A percentile compares a stretch with the other conserved stretches of the same genome.
Conservation (phyloP, 37 sponge, comb jelly and placozoan species). For the Ianthella basta region DNA sequence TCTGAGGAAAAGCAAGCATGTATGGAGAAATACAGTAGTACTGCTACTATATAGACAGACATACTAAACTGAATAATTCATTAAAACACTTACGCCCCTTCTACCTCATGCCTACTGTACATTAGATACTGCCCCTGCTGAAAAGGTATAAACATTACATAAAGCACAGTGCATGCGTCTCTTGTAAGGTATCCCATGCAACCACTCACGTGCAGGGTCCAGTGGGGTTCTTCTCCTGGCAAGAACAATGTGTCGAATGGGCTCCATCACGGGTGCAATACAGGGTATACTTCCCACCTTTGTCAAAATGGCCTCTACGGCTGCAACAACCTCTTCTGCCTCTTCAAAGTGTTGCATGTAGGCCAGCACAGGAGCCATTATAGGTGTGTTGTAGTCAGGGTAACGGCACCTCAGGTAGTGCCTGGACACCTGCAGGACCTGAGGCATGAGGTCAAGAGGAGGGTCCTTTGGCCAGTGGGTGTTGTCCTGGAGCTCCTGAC, state of each 20-base stretch:
- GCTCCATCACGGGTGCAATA: constrained; percentile 13
- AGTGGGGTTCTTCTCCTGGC: neutral
- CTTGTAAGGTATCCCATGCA: neutral
- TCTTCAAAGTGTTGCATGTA: constrained; percentile 3
- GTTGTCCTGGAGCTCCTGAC: constrained; percentile 23
- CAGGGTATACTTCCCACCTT: neutral
- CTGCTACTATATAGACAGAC: too few relatives aligned
- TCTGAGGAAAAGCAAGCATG: neutral
- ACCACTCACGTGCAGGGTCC: constrained; percentile 7
- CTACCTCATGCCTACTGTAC: too few relatives aligned
- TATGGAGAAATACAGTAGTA: too few relatives aligned
- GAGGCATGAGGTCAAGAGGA: constrained; percentile 3
- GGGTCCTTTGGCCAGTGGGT: constrained; percentile 8
- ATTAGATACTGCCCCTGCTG: too few relatives aligned
- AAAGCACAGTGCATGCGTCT: too few relatives aligned
- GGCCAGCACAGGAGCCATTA: neutral
- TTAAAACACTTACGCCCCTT: too few relatives aligned
- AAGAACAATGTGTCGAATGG: neutral
- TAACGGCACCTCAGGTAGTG: constrained; percentile 53
- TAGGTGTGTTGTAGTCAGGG: constrained; percentile 48
- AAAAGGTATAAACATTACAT: too few relatives aligned
- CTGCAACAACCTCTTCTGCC: constrained; percentile 14
- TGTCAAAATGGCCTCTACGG: neutral
- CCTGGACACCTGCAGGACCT: constrained; percentile 35
- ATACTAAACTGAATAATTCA: too few relatives aligned